phyloP scores from a whole-genome alignment of 2,888 invertebrate species.

The Galerucella nymphaeae region DNA sequence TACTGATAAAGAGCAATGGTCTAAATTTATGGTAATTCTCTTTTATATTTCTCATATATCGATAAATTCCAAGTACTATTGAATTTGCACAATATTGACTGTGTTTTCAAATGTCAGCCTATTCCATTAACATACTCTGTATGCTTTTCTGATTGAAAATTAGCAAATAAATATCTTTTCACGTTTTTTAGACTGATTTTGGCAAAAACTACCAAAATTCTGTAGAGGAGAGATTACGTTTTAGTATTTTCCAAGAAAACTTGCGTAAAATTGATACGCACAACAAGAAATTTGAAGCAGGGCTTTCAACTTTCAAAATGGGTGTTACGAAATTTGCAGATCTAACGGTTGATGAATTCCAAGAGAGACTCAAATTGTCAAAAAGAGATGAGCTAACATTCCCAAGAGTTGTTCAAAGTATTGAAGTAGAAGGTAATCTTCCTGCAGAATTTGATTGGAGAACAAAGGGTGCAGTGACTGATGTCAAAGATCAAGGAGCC shows the following conservation, averaged over 20 bases:
- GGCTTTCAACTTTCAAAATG: conserved; percentile 14
- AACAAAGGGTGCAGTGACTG: conserved; percentile 83
- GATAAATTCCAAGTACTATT: no score
- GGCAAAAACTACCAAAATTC: conserved; percentile 19
- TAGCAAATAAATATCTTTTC: not conserved
- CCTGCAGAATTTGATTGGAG: conserved; percentile 79
- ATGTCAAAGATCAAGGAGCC: conserved; percentile 87
- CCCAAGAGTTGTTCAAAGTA: not conserved
- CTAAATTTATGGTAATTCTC: no score
- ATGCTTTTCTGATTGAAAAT: no score
- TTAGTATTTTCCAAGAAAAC: conserved; percentile 22
- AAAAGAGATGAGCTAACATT: not conserved
- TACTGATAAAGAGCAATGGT: no score
- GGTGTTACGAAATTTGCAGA: conserved; percentile 27
- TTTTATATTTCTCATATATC: no score
- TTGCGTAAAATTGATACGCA: conserved; percentile 27
- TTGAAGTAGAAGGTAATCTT: not conserved
- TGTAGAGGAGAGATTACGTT: conserved; percentile 12
- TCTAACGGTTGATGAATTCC: conserved; percentile 24
- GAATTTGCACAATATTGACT: no score
- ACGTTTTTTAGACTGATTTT: not conserved
- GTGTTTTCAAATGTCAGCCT: no score
- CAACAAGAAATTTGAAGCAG: conserved; percentile 13
- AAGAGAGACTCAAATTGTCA: not conserved
- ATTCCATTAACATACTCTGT: no score